Evolutionary conservation across 2,113 vertebrate genomes (phyloP).

Genomic region (Vidua macroura): DNA sequence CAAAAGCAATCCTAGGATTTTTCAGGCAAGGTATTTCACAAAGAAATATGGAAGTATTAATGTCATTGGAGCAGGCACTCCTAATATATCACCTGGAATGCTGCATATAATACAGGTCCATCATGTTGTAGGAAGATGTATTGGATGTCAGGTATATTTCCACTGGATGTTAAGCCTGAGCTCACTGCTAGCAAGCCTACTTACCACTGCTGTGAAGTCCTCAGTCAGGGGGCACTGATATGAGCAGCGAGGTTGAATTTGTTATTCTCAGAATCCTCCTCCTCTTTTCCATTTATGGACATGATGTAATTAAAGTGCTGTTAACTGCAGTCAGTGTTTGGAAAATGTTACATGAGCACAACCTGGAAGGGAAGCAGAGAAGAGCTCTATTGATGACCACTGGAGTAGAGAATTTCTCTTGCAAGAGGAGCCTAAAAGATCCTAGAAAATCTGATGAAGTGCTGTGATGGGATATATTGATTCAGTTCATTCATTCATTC

Average conservation of each 20-base stretch:
- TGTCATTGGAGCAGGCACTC: slow-evolving; percentile 51
- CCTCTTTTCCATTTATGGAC: background rate
- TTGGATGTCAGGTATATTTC: slow-evolving; percentile 47
- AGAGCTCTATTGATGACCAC: background rate
- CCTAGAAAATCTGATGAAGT: background rate
- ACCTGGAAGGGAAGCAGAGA: background rate
- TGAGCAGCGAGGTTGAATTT: background rate
- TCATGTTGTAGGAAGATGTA: slow-evolving; percentile 42
- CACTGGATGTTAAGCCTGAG: slow-evolving; percentile 19
- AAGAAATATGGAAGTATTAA: slow-evolving; percentile 68
- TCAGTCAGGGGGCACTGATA: background rate
- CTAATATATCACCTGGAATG: slow-evolving; percentile 60
- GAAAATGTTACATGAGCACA: background rate
- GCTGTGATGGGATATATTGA: background rate
- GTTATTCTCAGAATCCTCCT: background rate
- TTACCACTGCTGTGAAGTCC: background rate
- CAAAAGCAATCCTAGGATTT: slow-evolving; percentile 63
- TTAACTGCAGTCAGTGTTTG: background rate
- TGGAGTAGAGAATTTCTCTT: background rate
- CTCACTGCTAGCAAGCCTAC: background rate
- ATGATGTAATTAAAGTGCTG: background rate
- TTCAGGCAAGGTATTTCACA: slow-evolving; percentile 52
- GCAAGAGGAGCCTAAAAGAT: background rate
- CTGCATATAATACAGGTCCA: slow-evolving; percentile 35
- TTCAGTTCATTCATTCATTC: background rate